A percentile compares a stretch with the other conserved stretches of the same genome.
Conservation (phyloP, 2,113 vertebrate species). For the Proteles cristata region DNA sequence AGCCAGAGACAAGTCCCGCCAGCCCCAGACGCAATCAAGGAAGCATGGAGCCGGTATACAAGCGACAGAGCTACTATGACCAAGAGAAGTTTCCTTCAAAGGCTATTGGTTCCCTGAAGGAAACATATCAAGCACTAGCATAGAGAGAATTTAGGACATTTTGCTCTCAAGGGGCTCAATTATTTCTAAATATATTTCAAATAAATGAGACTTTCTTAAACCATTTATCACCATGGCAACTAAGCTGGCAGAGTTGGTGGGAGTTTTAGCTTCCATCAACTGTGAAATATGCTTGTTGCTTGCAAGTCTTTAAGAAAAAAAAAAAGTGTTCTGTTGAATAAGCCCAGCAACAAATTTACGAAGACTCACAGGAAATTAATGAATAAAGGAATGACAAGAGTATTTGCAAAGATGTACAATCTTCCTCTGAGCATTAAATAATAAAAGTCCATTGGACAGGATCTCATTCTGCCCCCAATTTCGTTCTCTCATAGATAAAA, state of each 20-base stretch:
- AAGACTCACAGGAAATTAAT: slow-evolving; percentile 27
- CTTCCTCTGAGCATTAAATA: slow-evolving; percentile 26
- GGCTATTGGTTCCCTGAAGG: slow-evolving; percentile 47
- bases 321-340: slow-evolving; percentile 17
- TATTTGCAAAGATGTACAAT: neutral
- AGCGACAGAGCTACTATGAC: neutral
- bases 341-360: slow-evolving; percentile 19
- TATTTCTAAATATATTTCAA: slow-evolving; percentile 83
- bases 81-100: slow-evolving; percentile 47
- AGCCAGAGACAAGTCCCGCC: neutral
- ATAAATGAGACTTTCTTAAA: slow-evolving; percentile 80
- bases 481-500: neutral
- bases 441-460: neutral
- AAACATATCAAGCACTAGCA: slow-evolving; percentile 10
- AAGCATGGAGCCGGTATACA: neutral
- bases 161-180: slow-evolving; percentile 79
- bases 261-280: slow-evolving; percentile 61
- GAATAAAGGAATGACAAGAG: neutral
- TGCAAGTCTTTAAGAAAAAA: slow-evolving; percentile 17
- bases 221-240: slow-evolving; percentile 81
- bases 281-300: slow-evolving; percentile 68
- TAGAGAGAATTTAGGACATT: slow-evolving; percentile 69
- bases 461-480: neutral
- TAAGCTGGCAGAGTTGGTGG: slow-evolving; percentile 66
- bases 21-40: neutral